Evolutionary conservation across 2,797 vertebrate genomes (phyloP), one percentile per base, ranked within the genome.

Genomic region (Falco berigora): DNA sequence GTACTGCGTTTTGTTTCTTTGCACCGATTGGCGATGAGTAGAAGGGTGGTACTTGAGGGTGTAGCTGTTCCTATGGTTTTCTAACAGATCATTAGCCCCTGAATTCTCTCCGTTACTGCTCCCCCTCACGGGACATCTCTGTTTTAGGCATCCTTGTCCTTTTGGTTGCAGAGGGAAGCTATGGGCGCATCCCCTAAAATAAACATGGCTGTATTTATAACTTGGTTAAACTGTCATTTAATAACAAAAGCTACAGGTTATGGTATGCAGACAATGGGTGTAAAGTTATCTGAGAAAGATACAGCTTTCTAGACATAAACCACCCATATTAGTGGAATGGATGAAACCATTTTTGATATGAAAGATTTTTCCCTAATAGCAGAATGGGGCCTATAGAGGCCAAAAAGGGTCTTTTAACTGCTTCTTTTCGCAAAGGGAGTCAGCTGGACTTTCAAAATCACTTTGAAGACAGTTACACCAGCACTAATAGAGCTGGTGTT

Each of bases 401-500:
- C 61, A 87, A 83, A 63, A 27, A 10, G 10, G 4, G 15, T 42
- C 55, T 90, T 93, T 89, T 49, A 86, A 71, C 61, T 53, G 44
- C 34, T 67, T 28, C 25, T 81, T 91, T 80, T 68, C 72, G 53
- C 79, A 9, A 62, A 13, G 56, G 46, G 27, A 20, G 28, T 74
- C 81, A 50, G 58, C 71, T 77, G 53, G 38, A 58, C 62, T 32
- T 74, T 93, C 52, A 50, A 15, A 91, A 92, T 64, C 23, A 5
- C 63, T 91, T 80, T 74, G 72, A 92, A 91, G 64, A 78, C 55
- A 61, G 73, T 76, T 90, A 44, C 21, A 49, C 47, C 62, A 71
- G 19, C 12, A 5, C 61, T 67, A 92, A 74, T 44, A 50, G 32
- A 56, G 42, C 49, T 90, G 61, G 38, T 88, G 49, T 49, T 91